These are phyloP conservation scores for Argentina silus DNA, from an alignment of 2,797 vertebrate species.

Conservation along the genomic window DNA sequence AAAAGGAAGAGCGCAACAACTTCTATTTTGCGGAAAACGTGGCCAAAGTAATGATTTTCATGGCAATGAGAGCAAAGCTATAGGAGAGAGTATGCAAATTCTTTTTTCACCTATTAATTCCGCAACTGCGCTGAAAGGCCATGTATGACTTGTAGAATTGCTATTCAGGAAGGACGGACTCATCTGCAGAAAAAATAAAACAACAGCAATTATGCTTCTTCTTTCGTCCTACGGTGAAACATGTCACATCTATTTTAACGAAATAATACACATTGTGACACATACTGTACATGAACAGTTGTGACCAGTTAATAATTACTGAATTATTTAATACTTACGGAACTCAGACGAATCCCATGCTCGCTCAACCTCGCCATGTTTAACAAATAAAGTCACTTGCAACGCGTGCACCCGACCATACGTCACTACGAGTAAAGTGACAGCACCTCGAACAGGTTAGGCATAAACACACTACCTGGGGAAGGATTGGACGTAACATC, in stretches of 20 bases:
- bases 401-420: neutral
- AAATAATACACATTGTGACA: too few species aligned
- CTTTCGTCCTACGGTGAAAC: too few species aligned
- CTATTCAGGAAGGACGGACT: conserved; percentile 83
- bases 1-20: too few species aligned
- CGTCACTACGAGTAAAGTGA: neutral
- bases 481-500: too few species aligned
- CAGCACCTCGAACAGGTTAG: too few species aligned
- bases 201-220: neutral
- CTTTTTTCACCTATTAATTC: conserved; percentile 78
- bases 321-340: conserved; percentile 61
- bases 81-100: neutral
- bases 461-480: too few species aligned
- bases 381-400: neutral
- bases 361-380: conserved; percentile 79
- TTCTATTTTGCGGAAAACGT: too few species aligned
- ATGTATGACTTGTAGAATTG: conserved; percentile 84
- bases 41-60: too few species aligned
- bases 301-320: too few species aligned
- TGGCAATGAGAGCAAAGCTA: too few species aligned
- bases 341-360: conserved; percentile 84
- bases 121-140: conserved; percentile 85
- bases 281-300: neutral
- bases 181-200: conserved; percentile 65
- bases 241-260: neutral